These are phyloP conservation scores for Hirudinaria manillensis DNA, from an alignment of 2,888 invertebrate genomes.

Conservation along the genomic window DNA sequence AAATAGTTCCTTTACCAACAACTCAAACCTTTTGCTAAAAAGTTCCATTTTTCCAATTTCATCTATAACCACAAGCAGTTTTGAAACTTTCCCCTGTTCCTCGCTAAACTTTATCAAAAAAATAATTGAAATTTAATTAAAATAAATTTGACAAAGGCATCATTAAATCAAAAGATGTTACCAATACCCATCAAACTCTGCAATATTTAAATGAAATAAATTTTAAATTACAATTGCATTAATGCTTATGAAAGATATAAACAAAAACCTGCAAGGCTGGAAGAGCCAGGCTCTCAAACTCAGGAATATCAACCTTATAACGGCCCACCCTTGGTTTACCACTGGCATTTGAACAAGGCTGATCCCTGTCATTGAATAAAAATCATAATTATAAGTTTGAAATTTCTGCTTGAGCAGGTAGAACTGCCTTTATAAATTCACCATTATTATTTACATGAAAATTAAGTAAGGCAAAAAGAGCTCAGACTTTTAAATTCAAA, in stretches of 20 bases:
- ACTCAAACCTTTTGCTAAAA: slow-evolving; percentile 20
- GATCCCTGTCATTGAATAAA: background rate
- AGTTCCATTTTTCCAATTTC: slow-evolving; percentile 22
- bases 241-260: background rate
- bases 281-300: slow-evolving; percentile 17
- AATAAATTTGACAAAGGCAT: no score
- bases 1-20: background rate
- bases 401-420: no score
- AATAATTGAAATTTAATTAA: no score
- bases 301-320: background rate
- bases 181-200: no score
- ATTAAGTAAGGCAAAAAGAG: no score
- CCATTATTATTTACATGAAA: no score
- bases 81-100: background rate
- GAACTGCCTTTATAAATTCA: no score
- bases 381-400: no score
- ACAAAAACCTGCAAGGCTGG: slow-evolving; percentile 10
- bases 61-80: slow-evolving; percentile 10
- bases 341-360: background rate
- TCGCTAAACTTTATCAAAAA: background rate
- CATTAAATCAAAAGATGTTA: no score
- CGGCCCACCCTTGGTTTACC: background rate
- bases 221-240: background rate
- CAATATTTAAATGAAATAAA: background rate
- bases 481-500: no score